A percentile compares a stretch with the other conserved stretches of the same genome.
phyloP scores from a whole-genome alignment of 2,888 invertebrate species.

The Ophonus ardosiacus region DNA sequence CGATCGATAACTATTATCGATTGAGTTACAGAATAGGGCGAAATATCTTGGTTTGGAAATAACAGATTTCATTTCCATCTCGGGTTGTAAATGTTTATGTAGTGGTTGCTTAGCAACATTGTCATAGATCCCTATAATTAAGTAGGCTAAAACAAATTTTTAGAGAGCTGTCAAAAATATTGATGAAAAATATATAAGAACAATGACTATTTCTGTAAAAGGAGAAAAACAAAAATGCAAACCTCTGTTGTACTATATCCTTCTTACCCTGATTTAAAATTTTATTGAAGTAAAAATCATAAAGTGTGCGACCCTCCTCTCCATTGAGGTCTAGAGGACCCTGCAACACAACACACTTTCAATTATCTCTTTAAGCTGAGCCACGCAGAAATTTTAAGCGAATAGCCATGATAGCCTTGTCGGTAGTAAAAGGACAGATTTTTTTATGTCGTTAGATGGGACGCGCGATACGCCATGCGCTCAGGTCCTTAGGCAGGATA shows the following conservation, averaged over 20 bases:
- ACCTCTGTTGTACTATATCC: not conserved
- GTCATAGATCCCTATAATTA: too few relatives aligned
- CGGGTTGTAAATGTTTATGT: too few relatives aligned
- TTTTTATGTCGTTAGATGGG: conserved; percentile 63
- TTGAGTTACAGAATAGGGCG: too few relatives aligned
- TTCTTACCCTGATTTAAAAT: conserved; percentile 3
- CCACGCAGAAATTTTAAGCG: conserved; percentile 53
- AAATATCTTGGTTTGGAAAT: too few relatives aligned
- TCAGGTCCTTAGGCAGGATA: conserved; percentile 20
- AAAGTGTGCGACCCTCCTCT: not conserved
- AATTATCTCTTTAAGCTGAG: conserved; percentile 63
- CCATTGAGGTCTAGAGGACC: not conserved
- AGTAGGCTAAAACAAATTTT: too few relatives aligned
- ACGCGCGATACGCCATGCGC: conserved; percentile 33
- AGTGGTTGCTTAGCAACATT: too few relatives aligned
- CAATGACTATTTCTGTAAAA: too few relatives aligned
- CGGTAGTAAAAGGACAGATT: conserved; percentile 63
- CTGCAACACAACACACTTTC: conserved; percentile 48
- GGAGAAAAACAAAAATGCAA: not conserved
- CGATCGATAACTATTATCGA: too few relatives aligned
- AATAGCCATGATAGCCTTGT: conserved; percentile 59
- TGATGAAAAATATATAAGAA: too few relatives aligned
- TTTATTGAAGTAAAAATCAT: conserved; percentile 38
- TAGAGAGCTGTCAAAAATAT: too few relatives aligned
- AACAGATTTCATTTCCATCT: too few relatives aligned